Percentiles rank a stretch among this genome's conserved stretches.
These are phyloP conservation scores for Kryptopterus vitreolus DNA, from an alignment of 2,797 vertebrate genomes.

Conservation along the genomic window DNA sequence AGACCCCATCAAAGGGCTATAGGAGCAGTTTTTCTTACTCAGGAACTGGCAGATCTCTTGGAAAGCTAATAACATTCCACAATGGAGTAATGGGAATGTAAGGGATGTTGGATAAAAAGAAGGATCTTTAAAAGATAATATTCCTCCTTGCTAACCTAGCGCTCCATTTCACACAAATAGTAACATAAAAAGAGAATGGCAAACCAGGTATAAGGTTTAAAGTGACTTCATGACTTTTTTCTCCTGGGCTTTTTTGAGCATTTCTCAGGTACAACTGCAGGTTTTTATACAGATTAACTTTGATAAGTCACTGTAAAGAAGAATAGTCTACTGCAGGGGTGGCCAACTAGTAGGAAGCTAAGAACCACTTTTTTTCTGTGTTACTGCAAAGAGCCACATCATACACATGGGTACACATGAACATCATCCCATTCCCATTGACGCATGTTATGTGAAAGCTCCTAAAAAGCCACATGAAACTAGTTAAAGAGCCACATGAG, in stretches of 20 bases:
- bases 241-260: not conserved
- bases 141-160: conserved; percentile 27
- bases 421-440: no score
- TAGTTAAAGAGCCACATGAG: no score
- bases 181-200: not conserved
- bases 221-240: conserved; percentile 1
- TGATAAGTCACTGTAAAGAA: not conserved
- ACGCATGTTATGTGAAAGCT: no score
- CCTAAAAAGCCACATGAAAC: no score
- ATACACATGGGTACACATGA: no score
- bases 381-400: no score
- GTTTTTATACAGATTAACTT: not conserved
- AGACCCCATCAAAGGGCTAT: conserved; percentile 60
- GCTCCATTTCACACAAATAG: conserved; percentile 11
- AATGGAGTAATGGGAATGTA: conserved; percentile 45
- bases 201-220: not conserved
- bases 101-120: conserved; percentile 2
- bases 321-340: not conserved
- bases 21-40: conserved; percentile 55
- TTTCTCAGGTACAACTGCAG: not conserved
- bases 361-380: no score
- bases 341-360: no score
- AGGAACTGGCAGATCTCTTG: conserved; percentile 50
- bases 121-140: conserved; percentile 12
- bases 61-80: conserved; percentile 59